phyloP scores from a whole-genome alignment of 2,113 vertebrate genomes.

The Melospiza melodia region DNA sequence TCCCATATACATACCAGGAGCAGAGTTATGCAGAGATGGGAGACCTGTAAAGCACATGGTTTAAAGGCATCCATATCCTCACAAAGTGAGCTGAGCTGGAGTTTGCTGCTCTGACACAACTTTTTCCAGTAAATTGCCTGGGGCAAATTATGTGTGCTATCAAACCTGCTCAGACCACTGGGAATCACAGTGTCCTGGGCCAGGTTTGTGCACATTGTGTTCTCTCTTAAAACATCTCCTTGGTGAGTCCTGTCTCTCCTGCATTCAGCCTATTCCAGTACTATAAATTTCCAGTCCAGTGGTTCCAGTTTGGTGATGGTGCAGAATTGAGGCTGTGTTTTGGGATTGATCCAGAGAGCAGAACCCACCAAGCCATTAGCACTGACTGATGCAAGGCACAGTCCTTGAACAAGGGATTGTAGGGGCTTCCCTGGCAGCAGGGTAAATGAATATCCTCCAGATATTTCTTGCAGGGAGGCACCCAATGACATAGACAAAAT shows the following conservation, averaged over 20 bases:
- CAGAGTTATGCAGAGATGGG: not conserved
- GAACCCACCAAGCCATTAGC: not conserved
- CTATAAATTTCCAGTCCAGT: not conserved
- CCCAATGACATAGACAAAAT: not conserved
- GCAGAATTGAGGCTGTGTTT: not conserved
- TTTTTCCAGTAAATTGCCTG: not conserved
- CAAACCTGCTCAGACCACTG: not conserved
- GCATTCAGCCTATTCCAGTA: not conserved
- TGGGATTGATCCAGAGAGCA: not conserved
- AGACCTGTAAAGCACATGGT: not conserved
- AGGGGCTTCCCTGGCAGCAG: not conserved
- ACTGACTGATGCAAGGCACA: rapidly evolving
- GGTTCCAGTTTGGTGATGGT: not conserved
- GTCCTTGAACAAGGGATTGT: not conserved
- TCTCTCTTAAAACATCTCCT: not conserved
- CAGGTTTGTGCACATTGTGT: not conserved
- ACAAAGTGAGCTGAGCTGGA: not conserved
- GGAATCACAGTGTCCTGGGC: not conserved
- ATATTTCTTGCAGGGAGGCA: not conserved
- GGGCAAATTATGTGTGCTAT: not conserved
- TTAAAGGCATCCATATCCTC: not conserved
- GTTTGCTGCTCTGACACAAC: not conserved
- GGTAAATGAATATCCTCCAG: not conserved
- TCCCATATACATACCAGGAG: not conserved
- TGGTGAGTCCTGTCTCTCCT: not conserved